phyloP scores from a whole-genome alignment of 2,797 vertebrate species.

The Allobates femoralis region DNA sequence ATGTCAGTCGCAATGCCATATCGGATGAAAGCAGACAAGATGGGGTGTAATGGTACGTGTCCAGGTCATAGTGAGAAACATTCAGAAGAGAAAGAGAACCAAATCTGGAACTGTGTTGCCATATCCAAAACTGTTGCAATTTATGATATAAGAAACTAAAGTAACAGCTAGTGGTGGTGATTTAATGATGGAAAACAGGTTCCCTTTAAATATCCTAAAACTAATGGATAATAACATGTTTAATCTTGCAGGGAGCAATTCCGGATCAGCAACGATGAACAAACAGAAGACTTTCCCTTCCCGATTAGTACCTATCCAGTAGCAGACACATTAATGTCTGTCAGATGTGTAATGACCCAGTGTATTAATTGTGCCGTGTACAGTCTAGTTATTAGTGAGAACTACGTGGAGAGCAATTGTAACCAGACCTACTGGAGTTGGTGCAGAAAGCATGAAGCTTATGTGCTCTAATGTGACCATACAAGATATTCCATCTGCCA shows the following conservation, averaged over 20 bases:
- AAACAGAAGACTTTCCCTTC: neutral
- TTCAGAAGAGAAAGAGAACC: no score
- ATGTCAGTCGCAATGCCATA: no score
- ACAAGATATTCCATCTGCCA: neutral
- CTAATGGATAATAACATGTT: neutral
- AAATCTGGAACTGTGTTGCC: no score
- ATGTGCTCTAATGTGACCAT: neutral
- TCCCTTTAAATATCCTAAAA: neutral
- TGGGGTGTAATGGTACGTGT: no score
- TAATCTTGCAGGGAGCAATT: neutral
- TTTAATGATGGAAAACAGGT: neutral
- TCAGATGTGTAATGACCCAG: neutral
- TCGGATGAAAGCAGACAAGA: no score
- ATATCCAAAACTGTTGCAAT: no score
- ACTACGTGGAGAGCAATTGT: neutral
- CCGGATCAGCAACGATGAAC: neutral
- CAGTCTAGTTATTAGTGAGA: no score
- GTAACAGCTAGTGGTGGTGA: neutral
- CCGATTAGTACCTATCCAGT: neutral
- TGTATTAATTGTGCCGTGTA: neutral
- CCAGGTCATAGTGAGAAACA: no score
- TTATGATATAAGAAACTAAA: no score
- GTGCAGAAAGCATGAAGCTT: neutral
- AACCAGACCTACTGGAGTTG: neutral
- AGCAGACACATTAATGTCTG: constrained; percentile 3